phyloP scores from a whole-genome alignment of 2,797 vertebrate genomes.

The Leptodactylus fallax region DNA sequence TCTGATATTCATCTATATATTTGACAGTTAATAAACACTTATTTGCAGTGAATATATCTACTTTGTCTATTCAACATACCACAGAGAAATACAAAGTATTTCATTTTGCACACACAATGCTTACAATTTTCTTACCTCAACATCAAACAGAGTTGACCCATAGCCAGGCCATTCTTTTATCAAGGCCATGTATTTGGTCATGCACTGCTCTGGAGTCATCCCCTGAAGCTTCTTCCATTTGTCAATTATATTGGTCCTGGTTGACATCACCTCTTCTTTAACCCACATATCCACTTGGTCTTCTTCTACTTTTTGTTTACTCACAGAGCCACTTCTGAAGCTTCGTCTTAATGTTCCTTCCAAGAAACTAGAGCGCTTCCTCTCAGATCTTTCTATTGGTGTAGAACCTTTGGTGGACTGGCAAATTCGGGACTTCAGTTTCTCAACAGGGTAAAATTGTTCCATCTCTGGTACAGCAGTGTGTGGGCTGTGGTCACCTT shows the following conservation, averaged over 20 bases:
- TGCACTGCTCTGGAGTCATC: slow-evolving; percentile 90
- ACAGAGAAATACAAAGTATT: background rate
- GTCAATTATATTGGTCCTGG: slow-evolving; percentile 85
- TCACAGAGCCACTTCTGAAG: slow-evolving; percentile 85
- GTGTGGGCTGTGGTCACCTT: slow-evolving; percentile 81
- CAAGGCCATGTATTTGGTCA: slow-evolving; percentile 93
- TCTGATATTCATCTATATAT: background rate
- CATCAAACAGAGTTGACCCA: slow-evolving; percentile 92
- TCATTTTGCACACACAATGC: background rate
- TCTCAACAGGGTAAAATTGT: slow-evolving; percentile 88
- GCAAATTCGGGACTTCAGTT: slow-evolving; percentile 87
- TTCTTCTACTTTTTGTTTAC: slow-evolving; percentile 85
- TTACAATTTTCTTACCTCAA: slow-evolving; percentile 85
- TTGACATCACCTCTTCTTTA: slow-evolving; percentile 86
- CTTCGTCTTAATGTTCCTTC: slow-evolving; percentile 93
- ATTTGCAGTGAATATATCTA: background rate
- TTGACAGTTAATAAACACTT: background rate
- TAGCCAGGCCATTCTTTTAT: slow-evolving; percentile 97
- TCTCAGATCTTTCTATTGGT: slow-evolving; percentile 79
- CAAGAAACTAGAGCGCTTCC: slow-evolving; percentile 91
- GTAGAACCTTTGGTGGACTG: slow-evolving; percentile 85
- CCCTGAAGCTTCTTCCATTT: slow-evolving; percentile 95
- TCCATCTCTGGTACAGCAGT: slow-evolving; percentile 80
- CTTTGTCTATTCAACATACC: background rate
- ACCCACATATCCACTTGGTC: slow-evolving; percentile 93